These are phyloP conservation scores for Drosophila phalerata DNA, from an alignment of 2,888 invertebrate genomes.

Conservation along the genomic window DNA sequence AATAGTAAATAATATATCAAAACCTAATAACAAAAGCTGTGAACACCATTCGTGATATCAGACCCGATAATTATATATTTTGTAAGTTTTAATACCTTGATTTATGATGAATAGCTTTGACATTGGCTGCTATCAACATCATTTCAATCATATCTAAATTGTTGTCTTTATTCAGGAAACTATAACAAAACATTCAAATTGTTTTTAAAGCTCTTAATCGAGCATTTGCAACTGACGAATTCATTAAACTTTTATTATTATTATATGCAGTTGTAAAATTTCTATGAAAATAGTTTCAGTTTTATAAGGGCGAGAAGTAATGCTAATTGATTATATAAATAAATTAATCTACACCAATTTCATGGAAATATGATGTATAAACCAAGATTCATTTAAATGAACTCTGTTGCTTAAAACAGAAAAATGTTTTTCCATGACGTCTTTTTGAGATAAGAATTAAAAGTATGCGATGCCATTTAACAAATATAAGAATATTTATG, in stretches of 20 bases:
- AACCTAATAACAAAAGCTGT: constrained; percentile 33
- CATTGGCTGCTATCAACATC: constrained; percentile 25
- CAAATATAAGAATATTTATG: not conserved
- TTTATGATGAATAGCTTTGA: constrained; percentile 36
- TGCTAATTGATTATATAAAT: constrained; percentile 12
- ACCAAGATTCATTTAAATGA: not conserved
- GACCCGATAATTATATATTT: constrained; percentile 24
- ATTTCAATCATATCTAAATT: constrained; percentile 17
- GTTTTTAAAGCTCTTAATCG: constrained; percentile 45
- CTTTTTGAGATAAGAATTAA: constrained; percentile 11
- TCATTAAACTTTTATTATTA: not conserved
- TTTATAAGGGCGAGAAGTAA: constrained; percentile 33
- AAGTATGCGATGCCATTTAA: constrained; percentile 3
- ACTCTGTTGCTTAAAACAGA: not conserved
- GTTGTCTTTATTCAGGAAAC: not conserved
- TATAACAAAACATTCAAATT: constrained; percentile 32
- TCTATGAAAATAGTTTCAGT: constrained; percentile 11
- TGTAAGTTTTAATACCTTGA: constrained; percentile 30
- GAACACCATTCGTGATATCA: constrained; percentile 19
- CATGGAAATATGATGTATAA: not conserved
- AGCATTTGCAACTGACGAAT: constrained; percentile 1
- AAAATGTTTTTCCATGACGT: constrained; percentile 12
- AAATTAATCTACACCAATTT: not conserved
- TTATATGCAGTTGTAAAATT: constrained; percentile 8
- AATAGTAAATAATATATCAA: constrained; percentile 37